Evolutionary conservation across 2,888 invertebrate species (phyloP).

Genomic region (Gymnoscelis rufifasciata): DNA sequence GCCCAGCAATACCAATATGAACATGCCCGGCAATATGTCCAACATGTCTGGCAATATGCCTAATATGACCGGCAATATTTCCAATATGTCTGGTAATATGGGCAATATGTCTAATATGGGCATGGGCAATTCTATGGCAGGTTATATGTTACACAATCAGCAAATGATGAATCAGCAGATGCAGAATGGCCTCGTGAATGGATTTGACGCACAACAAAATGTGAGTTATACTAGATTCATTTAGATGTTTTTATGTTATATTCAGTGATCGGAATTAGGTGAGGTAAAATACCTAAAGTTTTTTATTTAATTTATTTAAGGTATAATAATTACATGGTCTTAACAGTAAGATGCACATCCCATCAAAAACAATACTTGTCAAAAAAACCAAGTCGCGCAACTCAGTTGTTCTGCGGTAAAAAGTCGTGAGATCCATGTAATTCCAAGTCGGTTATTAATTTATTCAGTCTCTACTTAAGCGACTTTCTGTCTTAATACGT

Average conservation of each 20-base stretch:
- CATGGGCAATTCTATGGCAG: constrained; percentile 28
- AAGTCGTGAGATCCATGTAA: too few relatives aligned
- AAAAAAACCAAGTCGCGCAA: too few relatives aligned
- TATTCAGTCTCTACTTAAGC: too few relatives aligned
- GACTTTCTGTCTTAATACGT: too few relatives aligned
- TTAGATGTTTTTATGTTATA: background rate
- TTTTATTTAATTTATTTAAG: too few relatives aligned
- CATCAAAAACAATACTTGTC: too few relatives aligned
- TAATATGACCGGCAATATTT: constrained; percentile 17
- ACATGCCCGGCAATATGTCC: constrained; percentile 15
- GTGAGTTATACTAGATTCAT: constrained; percentile 38
- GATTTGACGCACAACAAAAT: constrained; percentile 58
- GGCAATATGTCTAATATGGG: constrained; percentile 25
- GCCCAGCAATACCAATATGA: constrained; percentile 19
- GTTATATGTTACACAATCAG: constrained; percentile 58
- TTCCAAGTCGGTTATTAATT: too few relatives aligned
- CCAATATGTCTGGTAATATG: constrained; percentile 26
- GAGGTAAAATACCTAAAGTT: too few relatives aligned
- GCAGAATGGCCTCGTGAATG: constrained; percentile 54
- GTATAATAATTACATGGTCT: too few relatives aligned
- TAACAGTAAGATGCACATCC: too few relatives aligned
- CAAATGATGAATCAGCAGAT: constrained; percentile 50
- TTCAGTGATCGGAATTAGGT: too few relatives aligned
- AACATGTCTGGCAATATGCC: constrained; percentile 27
- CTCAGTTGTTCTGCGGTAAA: too few relatives aligned